Base-by-base conservation (phyloP, 2,888 invertebrate genomes). In the Phragmatobia fuliginosa region DNA sequence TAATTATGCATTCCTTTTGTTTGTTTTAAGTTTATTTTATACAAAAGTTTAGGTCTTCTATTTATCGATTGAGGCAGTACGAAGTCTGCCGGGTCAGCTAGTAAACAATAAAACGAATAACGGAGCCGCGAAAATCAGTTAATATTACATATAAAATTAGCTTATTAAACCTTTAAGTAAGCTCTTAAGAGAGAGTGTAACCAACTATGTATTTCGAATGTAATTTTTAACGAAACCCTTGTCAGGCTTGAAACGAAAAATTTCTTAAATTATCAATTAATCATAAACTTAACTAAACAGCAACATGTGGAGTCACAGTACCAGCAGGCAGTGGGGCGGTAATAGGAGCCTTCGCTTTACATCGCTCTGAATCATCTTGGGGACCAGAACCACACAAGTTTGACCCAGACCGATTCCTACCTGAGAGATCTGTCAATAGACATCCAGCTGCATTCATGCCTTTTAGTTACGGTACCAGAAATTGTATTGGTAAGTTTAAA, bases 381-480 rank as follows among this genome's bases (percentile, higher is more conserved):
- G 96, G 96, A 73, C 92, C 95, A 0, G 90, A 96, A 66, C 96
- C 96, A 0, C 89, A 95, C 11, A 91, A 90, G 58, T 97, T 96
- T 81, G 94, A 96, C 76, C 96, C 96, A 0, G 96, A 96, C 77
- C 86, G 96, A 72, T 97, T 96, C 83, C 86, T 96, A 21, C 95
- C 96, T 0, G 96, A 96, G 79, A 87, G 90, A 45, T 91, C 90
- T 0, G 76, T 83, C 1, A 85, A 89, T 62, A 86, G 95, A 38
- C 95, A 95, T 67, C 94, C 95, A 0, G 94, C 92, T 11, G 88
- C 95, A 2, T 95, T 91, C 79, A 66, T 95, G 31, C 95, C 95
- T 0, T 96, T 96, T 73, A 95, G 95, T 75, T 91, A 88, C 58
- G 95, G 96, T 21, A 84, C 94, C 10, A 91, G 95, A 76, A 95